Evolutionary conservation across 2,888 invertebrate species (phyloP).

Genomic region (Synergus itoensis): DNA sequence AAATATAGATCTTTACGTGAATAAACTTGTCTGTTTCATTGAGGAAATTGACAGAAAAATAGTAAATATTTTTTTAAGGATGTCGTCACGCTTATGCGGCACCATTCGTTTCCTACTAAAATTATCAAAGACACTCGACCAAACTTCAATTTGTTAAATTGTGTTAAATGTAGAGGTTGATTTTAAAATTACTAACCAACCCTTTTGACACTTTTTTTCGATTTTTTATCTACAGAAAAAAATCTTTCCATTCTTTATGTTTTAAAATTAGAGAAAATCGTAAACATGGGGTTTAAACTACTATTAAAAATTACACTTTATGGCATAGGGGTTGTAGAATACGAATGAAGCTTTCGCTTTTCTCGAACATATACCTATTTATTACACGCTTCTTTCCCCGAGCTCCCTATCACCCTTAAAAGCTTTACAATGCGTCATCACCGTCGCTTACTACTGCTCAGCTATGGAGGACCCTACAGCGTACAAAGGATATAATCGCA

Average conservation of each 20-base stretch:
- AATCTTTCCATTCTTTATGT: too few species aligned
- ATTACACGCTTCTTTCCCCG: constrained; percentile 67
- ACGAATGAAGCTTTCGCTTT: constrained; percentile 7
- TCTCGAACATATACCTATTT: constrained; percentile 68
- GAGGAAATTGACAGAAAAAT: background rate
- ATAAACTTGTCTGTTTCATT: background rate
- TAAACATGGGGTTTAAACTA: background rate
- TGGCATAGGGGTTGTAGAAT: background rate
- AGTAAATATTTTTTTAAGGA: background rate
- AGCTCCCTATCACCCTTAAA: constrained; percentile 65
- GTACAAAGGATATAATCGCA: constrained; percentile 78
- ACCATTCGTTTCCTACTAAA: background rate
- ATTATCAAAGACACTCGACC: too few species aligned
- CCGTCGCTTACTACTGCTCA: constrained; percentile 63
- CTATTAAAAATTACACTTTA: background rate
- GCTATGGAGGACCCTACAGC: constrained; percentile 74
- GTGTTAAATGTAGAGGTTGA: too few species aligned
- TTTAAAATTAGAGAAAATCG: too few species aligned
- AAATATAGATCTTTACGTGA: constrained; percentile 19
- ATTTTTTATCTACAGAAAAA: too few species aligned
- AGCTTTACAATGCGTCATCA: constrained; percentile 78
- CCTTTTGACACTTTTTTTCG: too few species aligned
- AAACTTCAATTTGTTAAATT: too few species aligned
- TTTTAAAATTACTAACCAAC: too few species aligned
- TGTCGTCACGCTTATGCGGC: background rate